Evolutionary conservation across 2,888 invertebrate genomes (phyloP).

Genomic region (Andrena haemorrhoa): DNA sequence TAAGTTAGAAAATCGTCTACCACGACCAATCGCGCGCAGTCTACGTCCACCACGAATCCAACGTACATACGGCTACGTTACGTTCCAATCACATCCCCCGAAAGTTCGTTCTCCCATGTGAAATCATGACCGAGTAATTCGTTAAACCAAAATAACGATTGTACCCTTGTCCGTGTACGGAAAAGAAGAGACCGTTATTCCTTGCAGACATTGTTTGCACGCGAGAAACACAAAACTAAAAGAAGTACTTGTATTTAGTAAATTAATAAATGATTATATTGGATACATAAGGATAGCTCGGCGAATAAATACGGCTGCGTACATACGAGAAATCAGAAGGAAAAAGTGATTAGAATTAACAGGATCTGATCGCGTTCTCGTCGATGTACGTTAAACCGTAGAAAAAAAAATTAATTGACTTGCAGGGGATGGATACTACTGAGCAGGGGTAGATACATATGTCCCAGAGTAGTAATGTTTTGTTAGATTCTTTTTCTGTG

Average conservation of each 20-base stretch:
- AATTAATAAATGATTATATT: conserved; percentile 77
- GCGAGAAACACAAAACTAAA: conserved; percentile 41
- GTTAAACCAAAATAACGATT: conserved; percentile 20
- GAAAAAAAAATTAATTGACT: conserved; percentile 42
- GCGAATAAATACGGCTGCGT: conserved; percentile 73
- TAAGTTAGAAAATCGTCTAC: conserved; percentile 19
- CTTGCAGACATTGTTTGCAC: conserved; percentile 35
- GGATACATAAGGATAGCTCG: conserved; percentile 72
- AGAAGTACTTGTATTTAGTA: conserved; percentile 77
- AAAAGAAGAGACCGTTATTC: conserved; percentile 29
- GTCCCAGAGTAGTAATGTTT: conserved; percentile 43
- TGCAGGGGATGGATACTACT: not conserved
- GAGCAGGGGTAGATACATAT: conserved; percentile 13
- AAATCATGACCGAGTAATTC: conserved; percentile 22
- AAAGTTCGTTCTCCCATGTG: conserved; percentile 37
- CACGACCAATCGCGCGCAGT: conserved; percentile 24
- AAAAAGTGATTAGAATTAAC: conserved; percentile 31
- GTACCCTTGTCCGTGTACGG: conserved; percentile 26
- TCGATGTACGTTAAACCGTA: not conserved
- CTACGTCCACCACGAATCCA: conserved; percentile 19
- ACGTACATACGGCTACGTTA: conserved; percentile 16
- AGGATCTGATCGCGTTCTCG: conserved; percentile 17
- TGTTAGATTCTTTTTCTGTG: conserved; percentile 24
- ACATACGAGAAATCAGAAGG: conserved; percentile 58
- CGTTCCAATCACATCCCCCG: conserved; percentile 47